phyloP scores from a whole-genome alignment of 2,888 invertebrate species.

The Coecobrya sp. region DNA sequence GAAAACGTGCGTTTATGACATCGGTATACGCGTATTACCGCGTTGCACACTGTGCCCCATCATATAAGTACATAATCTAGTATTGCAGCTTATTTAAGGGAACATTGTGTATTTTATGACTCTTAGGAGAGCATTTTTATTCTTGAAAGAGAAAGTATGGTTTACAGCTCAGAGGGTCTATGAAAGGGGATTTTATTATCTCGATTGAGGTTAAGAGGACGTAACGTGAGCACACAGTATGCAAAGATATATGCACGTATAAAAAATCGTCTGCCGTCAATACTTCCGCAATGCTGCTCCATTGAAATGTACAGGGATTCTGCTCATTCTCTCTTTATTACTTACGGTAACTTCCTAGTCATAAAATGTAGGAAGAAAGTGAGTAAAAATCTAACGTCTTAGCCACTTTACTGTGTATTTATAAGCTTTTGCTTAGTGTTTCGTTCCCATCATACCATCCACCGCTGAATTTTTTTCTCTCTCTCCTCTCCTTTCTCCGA shows the following conservation, averaged over 20 bases:
- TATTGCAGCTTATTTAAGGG: constrained; percentile 60
- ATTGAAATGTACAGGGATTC: constrained; percentile 43
- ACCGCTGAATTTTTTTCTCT: not conserved
- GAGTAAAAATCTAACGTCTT: constrained; percentile 51
- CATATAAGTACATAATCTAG: not conserved
- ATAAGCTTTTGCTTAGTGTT: constrained; percentile 18
- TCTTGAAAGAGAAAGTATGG: constrained; percentile 56
- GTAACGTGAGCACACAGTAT: constrained; percentile 69
- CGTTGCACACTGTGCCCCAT: not conserved
- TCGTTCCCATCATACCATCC: constrained; percentile 34
- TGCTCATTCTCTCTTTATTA: constrained; percentile 62
- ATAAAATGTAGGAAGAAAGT: constrained; percentile 62
- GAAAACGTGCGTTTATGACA: constrained; percentile 62
- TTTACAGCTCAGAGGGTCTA: constrained; percentile 66
- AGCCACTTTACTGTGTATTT: constrained; percentile 23
- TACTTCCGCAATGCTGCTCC: constrained; percentile 64
- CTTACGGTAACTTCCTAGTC: constrained; percentile 62
- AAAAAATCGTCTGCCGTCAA: constrained; percentile 65
- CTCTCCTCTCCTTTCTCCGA: constrained; percentile 12
- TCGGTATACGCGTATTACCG: not conserved
- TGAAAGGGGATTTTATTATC: constrained; percentile 77
- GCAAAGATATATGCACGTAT: constrained; percentile 49
- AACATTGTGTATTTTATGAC: constrained; percentile 76
- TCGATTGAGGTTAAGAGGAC: constrained; percentile 80
- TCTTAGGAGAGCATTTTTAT: constrained; percentile 68